phyloP scores from a whole-genome alignment of 1,140 invertebrate species.

The Procambarus virginalis region DNA sequence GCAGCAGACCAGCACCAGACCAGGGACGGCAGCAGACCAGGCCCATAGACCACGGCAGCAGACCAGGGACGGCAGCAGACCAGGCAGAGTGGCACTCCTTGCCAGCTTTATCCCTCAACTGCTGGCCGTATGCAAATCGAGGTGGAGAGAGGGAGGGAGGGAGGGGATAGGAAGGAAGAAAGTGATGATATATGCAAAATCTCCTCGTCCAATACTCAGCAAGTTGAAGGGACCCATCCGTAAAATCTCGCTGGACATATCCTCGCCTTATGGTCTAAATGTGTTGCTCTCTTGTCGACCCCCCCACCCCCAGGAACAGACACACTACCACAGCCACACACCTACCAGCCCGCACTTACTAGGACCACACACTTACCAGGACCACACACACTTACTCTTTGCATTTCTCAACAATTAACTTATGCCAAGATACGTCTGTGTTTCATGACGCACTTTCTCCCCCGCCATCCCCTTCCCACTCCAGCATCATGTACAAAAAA shows the following conservation, averaged over 20 bases:
- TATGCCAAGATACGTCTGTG: too few relatives aligned
- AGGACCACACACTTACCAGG: too few relatives aligned
- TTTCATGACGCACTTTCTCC: too few relatives aligned
- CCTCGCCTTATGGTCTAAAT: constrained; percentile 40
- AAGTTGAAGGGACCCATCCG: constrained; percentile 52
- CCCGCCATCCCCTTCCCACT: too few relatives aligned
- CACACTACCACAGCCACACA: too few relatives aligned
- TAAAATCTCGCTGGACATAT: constrained; percentile 54
- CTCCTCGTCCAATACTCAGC: constrained; percentile 64
- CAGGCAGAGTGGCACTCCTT: background rate
- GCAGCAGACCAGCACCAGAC: background rate
- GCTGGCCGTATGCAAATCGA: constrained; percentile 52
- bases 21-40: background rate
- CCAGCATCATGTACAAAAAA: too few relatives aligned
- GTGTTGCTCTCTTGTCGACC: constrained; percentile 35
- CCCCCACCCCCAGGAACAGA: too few relatives aligned
- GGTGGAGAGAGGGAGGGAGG: background rate
- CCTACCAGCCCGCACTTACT: too few relatives aligned
- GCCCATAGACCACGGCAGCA: background rate
- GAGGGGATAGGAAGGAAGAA: background rate
- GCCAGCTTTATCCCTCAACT: background rate
- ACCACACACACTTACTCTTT: too few relatives aligned
- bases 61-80: background rate
- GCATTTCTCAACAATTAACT: too few relatives aligned
- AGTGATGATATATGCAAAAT: constrained; percentile 67